phyloP scores from a whole-genome alignment of 1,140 invertebrate genomes.

The Drosophila pruinosa region DNA sequence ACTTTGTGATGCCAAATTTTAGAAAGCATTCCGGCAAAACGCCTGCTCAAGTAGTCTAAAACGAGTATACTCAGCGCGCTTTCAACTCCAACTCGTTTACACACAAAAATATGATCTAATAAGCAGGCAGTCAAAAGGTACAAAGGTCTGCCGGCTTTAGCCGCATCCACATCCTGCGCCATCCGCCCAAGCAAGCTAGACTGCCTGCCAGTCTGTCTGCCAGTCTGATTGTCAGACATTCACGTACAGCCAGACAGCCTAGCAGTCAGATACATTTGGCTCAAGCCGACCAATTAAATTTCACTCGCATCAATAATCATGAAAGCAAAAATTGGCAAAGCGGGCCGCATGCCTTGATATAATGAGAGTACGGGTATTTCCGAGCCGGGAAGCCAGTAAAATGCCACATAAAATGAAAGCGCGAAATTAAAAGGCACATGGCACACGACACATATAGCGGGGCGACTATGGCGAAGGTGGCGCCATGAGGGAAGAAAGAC shows the following conservation, averaged over 20 bases:
- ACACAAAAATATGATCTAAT: constrained; percentile 64
- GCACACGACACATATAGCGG: neutral
- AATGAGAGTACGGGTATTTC: constrained; percentile 33
- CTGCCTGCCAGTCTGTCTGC: neutral
- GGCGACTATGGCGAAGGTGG: neutral
- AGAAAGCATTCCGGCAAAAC: neutral
- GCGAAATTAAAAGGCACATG: constrained; percentile 61
- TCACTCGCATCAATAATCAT: constrained; percentile 80
- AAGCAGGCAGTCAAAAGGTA: constrained; percentile 26
- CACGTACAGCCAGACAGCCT: constrained; percentile 3
- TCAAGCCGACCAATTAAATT: constrained; percentile 74
- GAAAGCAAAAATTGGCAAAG: constrained; percentile 74
- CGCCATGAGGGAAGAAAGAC: constrained; percentile 42
- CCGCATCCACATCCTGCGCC: neutral
- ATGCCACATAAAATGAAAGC: constrained; percentile 70
- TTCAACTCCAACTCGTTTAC: constrained; percentile 46
- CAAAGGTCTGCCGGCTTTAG: constrained; percentile 6
- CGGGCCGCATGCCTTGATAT: constrained; percentile 39
- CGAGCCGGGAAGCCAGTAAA: constrained; percentile 37
- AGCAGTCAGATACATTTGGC: constrained; percentile 33
- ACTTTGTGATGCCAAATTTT: neutral
- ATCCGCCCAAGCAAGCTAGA: neutral
- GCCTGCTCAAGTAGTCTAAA: constrained; percentile 27
- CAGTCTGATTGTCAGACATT: neutral
- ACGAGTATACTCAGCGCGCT: neutral